These are phyloP conservation scores for Enteromius trimaculatus DNA, from an alignment of 2,797 vertebrate species.

Conservation along the genomic window DNA sequence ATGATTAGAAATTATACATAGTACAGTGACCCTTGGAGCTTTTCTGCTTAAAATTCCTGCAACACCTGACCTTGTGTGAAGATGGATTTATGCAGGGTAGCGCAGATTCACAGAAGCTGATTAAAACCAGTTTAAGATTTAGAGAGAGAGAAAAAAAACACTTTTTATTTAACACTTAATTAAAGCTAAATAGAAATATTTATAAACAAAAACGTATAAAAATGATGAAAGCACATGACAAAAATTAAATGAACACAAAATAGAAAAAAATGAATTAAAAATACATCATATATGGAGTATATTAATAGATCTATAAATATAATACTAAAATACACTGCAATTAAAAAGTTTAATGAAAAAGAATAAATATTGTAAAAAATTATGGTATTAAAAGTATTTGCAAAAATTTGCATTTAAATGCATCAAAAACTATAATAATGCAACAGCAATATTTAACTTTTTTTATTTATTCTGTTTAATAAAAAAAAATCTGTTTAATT, in stretches of 20 bases:
- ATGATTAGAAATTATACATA: neutral
- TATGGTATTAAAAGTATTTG: neutral
- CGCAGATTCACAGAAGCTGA: neutral
- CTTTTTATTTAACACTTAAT: neutral
- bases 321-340: too few species aligned
- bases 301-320: too few species aligned
- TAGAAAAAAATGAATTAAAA: too few species aligned
- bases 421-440: too few species aligned
- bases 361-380: neutral
- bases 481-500: neutral
- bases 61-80: slow-evolving; percentile 2
- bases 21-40: neutral
- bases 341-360: too few species aligned
- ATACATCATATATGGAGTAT: too few species aligned
- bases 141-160: neutral
- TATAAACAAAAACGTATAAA: too few species aligned
- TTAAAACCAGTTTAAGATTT: neutral
- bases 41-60: neutral
- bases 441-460: neutral
- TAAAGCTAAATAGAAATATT: neutral
- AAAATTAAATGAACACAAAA: too few species aligned
- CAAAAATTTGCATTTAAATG: neutral
- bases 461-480: neutral
- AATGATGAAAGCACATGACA: too few species aligned
- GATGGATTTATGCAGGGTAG: neutral